These are phyloP conservation scores for Coilia nasus DNA, from an alignment of 2,797 vertebrate species.

Conservation along the genomic window DNA sequence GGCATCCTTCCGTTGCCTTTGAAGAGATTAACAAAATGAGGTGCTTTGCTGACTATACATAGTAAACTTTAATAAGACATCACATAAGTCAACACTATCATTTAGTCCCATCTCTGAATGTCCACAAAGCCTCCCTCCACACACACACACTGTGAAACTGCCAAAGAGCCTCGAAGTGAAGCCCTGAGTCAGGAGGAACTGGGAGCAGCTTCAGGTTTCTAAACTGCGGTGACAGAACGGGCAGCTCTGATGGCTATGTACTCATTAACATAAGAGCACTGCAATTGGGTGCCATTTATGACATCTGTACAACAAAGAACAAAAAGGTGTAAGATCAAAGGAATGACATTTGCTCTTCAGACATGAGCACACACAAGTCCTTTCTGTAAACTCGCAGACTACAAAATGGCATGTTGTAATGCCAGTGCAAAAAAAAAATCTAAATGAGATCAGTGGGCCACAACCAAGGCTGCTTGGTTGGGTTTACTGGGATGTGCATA, in stretches of 20 bases:
- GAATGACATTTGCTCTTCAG: not conserved
- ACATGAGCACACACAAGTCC: not conserved
- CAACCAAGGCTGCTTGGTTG: not conserved
- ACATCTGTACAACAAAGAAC: not conserved
- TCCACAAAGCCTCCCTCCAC: not conserved
- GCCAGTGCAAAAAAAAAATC: not conserved
- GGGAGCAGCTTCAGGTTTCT: not conserved
- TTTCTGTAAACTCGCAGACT: not conserved
- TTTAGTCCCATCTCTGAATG: no score
- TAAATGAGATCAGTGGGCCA: not conserved
- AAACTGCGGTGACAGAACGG: not conserved
- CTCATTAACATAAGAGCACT: not conserved
- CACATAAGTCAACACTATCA: not conserved
- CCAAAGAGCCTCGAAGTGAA: not conserved
- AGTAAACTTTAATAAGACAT: not conserved
- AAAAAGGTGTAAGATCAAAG: not conserved
- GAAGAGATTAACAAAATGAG: not conserved
- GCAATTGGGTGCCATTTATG: not conserved
- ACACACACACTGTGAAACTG: not conserved
- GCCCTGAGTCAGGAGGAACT: not conserved
- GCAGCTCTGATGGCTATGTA: not conserved
- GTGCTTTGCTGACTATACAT: not conserved
- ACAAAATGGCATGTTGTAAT: not conserved
- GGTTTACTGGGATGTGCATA: not conserved
- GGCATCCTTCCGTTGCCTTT: not conserved